Evolutionary conservation across 2,888 invertebrate species (phyloP).

Genomic region (Meandrusa payeni): DNA sequence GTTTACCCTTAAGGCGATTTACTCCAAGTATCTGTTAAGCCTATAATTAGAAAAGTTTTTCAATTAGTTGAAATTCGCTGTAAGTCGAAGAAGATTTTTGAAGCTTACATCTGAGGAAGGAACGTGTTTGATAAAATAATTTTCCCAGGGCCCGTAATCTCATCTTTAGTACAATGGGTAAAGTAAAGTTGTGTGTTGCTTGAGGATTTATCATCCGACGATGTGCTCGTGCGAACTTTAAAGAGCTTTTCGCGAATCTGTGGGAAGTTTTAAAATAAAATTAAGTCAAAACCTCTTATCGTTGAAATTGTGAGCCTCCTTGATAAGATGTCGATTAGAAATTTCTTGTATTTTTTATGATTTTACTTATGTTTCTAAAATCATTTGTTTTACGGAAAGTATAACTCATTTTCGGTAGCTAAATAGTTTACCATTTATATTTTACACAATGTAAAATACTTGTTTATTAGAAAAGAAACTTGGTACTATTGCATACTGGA

Average conservation of each 20-base stretch:
- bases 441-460: too few species aligned
- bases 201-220: conserved; percentile 23
- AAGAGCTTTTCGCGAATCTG: conserved; percentile 17
- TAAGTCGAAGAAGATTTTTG: conserved; percentile 69
- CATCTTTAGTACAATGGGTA: conserved; percentile 23
- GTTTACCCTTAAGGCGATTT: conserved; percentile 78
- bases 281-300: conserved; percentile 20
- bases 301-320: conserved; percentile 4
- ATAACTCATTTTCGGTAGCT: too few species aligned
- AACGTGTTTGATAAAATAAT: conserved; percentile 42
- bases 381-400: too few species aligned
- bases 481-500: too few species aligned
- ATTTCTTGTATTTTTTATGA: conserved; percentile 1
- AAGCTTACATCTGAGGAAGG: conserved; percentile 57
- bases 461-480: too few species aligned
- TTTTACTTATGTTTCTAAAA: too few species aligned
- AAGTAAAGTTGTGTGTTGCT: conserved; percentile 25
- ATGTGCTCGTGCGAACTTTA: conserved; percentile 19
- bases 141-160: conserved; percentile 27
- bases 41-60: conserved; percentile 80
- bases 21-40: conserved; percentile 76
- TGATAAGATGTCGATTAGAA: conserved; percentile 14
- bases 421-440: too few species aligned
- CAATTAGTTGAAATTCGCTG: conserved; percentile 77
- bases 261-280: conserved; percentile 20